These are phyloP conservation scores for Venustoraphidia nigricollis DNA, from an alignment of 2,888 invertebrate species.

Conservation along the genomic window DNA sequence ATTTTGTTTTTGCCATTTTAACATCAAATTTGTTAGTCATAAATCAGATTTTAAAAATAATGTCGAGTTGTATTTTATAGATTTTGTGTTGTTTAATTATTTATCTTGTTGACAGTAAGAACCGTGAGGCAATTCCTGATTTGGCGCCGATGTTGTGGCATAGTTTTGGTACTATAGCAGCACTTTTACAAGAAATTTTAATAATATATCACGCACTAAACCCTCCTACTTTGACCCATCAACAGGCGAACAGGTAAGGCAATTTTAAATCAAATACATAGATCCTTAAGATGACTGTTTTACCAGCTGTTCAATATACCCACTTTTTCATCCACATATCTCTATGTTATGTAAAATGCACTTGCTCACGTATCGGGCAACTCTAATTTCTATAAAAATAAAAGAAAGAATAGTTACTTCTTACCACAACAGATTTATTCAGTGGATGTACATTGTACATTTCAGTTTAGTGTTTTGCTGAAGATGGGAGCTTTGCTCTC, in stretches of 20 bases:
- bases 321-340: too few species aligned
- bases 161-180: slow-evolving; percentile 93
- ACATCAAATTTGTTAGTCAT: slow-evolving; percentile 3
- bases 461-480: too few species aligned
- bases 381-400: too few species aligned
- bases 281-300: too few species aligned
- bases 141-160: slow-evolving; percentile 98
- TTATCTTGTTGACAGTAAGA: slow-evolving; percentile 41
- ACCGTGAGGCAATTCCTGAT: slow-evolving; percentile 83
- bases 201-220: slow-evolving; percentile 98
- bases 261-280: neutral
- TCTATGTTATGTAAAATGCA: too few species aligned
- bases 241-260: slow-evolving; percentile 71
- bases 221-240: slow-evolving; percentile 92
- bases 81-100: slow-evolving; percentile 1
- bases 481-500: too few species aligned
- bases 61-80: neutral
- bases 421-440: too few species aligned
- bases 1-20: neutral
- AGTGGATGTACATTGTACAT: too few species aligned
- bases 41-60: neutral
- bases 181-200: slow-evolving; percentile 91
- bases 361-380: too few species aligned
- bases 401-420: too few species aligned
- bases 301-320: too few species aligned